A percentile compares a stretch with the other conserved stretches of the same genome.
Conservation (phyloP, 2,888 invertebrate species). For the Tipula helvola region DNA sequence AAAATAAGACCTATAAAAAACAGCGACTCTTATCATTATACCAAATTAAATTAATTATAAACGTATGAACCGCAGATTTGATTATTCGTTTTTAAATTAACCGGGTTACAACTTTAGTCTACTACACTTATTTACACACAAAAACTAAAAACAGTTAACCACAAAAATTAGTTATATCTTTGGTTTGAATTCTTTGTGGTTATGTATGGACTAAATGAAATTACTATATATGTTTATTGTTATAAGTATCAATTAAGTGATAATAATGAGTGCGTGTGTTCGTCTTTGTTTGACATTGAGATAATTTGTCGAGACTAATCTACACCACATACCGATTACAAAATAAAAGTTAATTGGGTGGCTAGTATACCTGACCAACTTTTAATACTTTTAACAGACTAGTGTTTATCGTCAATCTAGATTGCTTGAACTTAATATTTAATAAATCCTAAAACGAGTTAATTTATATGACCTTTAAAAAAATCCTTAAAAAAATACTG, state of each 20-base stretch:
- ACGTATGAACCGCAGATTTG: not conserved
- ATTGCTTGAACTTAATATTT: too few relatives aligned
- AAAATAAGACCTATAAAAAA: not conserved
- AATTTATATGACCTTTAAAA: too few relatives aligned
- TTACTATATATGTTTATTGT: not conserved
- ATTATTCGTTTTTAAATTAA: not conserved
- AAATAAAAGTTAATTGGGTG: too few relatives aligned
- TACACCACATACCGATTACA: too few relatives aligned
- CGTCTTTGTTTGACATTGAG: not conserved
- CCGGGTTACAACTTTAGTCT: not conserved
- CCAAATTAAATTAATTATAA: not conserved
- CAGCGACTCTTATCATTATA: not conserved
- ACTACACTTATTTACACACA: not conserved
- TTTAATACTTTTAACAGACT: too few relatives aligned
- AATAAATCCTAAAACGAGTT: too few relatives aligned
- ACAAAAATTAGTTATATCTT: not conserved
- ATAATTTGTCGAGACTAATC: too few relatives aligned
- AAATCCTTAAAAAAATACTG: too few relatives aligned
- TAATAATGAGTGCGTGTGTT: not conserved
- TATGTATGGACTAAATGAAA: not conserved
- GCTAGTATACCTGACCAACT: too few relatives aligned
- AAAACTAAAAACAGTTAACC: not conserved
- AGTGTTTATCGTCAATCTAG: too few relatives aligned
- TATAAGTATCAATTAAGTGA: not conserved
- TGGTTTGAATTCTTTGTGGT: not conserved